A percentile compares a stretch with the other conserved stretches of the same genome.
Conservation (phyloP, 2,113 vertebrate genomes). For the Sterrhoptilus dennistouni region DNA sequence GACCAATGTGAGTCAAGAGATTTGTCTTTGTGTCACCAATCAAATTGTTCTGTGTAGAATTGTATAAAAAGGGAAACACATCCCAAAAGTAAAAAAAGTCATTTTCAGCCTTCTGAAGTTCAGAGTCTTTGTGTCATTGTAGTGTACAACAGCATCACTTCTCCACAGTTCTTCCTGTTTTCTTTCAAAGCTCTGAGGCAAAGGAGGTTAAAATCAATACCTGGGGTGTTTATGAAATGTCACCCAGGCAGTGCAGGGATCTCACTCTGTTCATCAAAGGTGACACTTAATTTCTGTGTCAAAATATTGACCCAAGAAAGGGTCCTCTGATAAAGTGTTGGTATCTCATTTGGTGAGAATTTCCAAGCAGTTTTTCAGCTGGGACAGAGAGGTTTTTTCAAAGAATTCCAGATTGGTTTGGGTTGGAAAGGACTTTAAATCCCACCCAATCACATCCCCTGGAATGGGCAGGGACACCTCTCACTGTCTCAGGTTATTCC, state of each 20-base stretch:
- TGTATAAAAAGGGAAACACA: too few species aligned
- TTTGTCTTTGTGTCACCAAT: too few species aligned
- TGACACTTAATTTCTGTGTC: not conserved
- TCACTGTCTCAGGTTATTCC: accelerated
- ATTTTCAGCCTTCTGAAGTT: too few species aligned
- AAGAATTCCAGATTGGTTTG: not conserved
- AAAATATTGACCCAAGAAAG: not conserved
- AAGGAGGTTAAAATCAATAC: not conserved
- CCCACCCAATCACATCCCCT: not conserved
- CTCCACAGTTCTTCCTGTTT: not conserved
- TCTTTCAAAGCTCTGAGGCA: not conserved
- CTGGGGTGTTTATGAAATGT: not conserved
- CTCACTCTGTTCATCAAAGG: not conserved
- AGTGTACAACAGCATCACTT: too few species aligned
- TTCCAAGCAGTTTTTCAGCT: not conserved
- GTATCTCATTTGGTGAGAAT: not conserved
- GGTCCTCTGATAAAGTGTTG: not conserved
- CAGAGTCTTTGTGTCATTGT: too few species aligned
- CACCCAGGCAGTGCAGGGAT: not conserved
- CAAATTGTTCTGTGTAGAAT: too few species aligned
- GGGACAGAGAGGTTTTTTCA: not conserved
- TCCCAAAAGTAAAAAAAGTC: too few species aligned
- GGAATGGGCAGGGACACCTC: not conserved
- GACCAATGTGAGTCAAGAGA: too few species aligned
- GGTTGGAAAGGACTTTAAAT: not conserved